Percentiles rank a stretch among this genome's conserved stretches.
phyloP scores from a whole-genome alignment of 2,888 invertebrate species.

The Mesopsocus fuscifrons region DNA sequence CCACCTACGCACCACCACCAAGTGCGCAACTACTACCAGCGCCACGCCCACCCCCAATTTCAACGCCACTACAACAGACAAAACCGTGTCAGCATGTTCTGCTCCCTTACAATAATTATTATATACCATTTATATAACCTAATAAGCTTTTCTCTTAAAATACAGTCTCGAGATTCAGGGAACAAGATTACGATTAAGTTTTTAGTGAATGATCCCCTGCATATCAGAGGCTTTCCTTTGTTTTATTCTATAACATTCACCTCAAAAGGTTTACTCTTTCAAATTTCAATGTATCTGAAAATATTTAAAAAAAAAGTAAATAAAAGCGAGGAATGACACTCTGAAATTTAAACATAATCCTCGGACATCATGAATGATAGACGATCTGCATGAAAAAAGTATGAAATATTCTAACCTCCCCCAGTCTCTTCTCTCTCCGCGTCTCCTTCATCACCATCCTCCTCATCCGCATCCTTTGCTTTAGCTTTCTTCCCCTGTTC shows the following conservation, averaged over 20 bases:
- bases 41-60: slow-evolving; percentile 72
- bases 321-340: too few relatives aligned
- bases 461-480: slow-evolving; percentile 18
- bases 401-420: too few relatives aligned
- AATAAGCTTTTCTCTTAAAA: too few relatives aligned
- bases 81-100: background rate
- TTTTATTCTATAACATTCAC: slow-evolving; percentile 13
- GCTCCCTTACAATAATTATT: background rate
- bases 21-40: slow-evolving; percentile 66
- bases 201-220: slow-evolving; percentile 5
- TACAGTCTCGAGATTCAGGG: too few relatives aligned
- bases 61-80: slow-evolving; percentile 63
- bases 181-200: too few relatives aligned
- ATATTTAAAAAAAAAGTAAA: too few relatives aligned
- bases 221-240: slow-evolving; percentile 18
- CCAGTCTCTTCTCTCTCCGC: slow-evolving; percentile 21
- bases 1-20: slow-evolving; percentile 62
- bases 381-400: too few relatives aligned
- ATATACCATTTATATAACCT: too few relatives aligned
- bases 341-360: too few relatives aligned
- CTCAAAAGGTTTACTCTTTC: too few relatives aligned
- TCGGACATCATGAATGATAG: too few relatives aligned
- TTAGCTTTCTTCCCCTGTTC: background rate
- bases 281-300: too few relatives aligned
- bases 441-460: slow-evolving; percentile 22